Evolutionary conservation across 2,113 vertebrate species (phyloP).

Genomic region (Brevimyrus niger): DNA sequence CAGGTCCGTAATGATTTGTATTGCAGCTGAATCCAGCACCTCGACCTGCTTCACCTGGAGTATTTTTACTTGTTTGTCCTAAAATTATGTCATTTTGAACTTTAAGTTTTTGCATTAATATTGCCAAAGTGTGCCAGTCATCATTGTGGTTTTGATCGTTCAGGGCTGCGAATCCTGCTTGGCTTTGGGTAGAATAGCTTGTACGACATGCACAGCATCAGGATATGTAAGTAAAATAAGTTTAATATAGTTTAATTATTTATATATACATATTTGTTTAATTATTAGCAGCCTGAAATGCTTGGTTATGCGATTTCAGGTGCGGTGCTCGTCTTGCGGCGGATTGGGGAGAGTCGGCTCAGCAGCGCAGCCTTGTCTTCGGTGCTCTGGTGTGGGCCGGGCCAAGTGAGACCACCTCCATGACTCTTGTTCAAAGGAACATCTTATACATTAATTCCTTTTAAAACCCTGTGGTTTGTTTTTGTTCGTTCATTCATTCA

Average conservation of each 20-base stretch:
- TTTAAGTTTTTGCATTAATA: not conserved
- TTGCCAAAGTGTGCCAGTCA: not conserved
- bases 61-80: not conserved
- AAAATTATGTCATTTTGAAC: not conserved
- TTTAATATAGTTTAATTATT: not conserved
- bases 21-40: not conserved
- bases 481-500: not conserved
- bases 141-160: not conserved
- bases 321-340: constrained; percentile 34
- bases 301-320: constrained; percentile 19
- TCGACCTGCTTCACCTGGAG: not conserved
- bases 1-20: not conserved
- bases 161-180: constrained; percentile 39
- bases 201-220: constrained; percentile 29
- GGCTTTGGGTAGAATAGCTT: constrained; percentile 30
- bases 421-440: not conserved
- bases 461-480: too few species aligned
- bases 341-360: constrained; percentile 13
- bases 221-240: constrained; percentile 34
- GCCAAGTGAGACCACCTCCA: constrained; percentile 25
- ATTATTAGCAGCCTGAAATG: not conserved
- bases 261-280: not conserved
- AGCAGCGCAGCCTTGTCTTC: not conserved
- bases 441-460: not conserved
- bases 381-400: constrained; percentile 24